Conservation (phyloP, 2,888 invertebrate species). For the Oscheius sp. region DNA sequence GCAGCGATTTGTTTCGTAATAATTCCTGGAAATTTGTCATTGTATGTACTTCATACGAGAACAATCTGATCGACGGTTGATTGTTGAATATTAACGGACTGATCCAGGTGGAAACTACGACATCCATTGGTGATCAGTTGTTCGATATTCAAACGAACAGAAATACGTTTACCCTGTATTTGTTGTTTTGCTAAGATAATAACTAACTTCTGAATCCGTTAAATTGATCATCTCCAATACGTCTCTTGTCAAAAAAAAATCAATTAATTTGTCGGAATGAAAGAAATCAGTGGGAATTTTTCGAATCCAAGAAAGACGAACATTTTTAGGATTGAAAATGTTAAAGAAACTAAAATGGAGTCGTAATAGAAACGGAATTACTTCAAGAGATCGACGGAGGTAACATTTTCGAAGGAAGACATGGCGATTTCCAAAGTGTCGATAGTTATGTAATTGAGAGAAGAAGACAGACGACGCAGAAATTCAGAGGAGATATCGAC, state of each 20-base stretch:
- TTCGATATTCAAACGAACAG: not conserved
- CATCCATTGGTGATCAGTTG: not conserved
- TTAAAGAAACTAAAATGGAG: not conserved
- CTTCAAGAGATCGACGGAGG: not conserved
- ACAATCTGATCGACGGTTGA: not conserved
- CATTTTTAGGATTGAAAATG: not conserved
- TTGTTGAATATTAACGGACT: not conserved
- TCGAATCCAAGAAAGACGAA: constrained; percentile 5
- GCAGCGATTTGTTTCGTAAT: not conserved
- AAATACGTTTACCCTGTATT: not conserved
- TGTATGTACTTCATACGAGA: not conserved
- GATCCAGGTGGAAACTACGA: constrained; percentile 2
- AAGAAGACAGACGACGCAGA: not conserved
- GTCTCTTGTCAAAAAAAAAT: not conserved
- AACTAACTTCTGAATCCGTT: not conserved
- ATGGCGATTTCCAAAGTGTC: constrained; percentile 4
- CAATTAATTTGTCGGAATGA: not conserved
- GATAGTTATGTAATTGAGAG: not conserved
- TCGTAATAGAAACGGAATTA: not conserved
- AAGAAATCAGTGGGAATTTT: not conserved
- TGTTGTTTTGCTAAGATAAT: not conserved
- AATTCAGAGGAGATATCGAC: not conserved
- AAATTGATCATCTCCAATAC: not conserved
- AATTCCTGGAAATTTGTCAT: not conserved
- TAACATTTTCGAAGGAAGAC: not conserved